Percentiles rank a stretch among this genome's conserved stretches.
Conservation (phyloP, 2,113 vertebrate genomes). For the Phoxinus phoxinus region DNA sequence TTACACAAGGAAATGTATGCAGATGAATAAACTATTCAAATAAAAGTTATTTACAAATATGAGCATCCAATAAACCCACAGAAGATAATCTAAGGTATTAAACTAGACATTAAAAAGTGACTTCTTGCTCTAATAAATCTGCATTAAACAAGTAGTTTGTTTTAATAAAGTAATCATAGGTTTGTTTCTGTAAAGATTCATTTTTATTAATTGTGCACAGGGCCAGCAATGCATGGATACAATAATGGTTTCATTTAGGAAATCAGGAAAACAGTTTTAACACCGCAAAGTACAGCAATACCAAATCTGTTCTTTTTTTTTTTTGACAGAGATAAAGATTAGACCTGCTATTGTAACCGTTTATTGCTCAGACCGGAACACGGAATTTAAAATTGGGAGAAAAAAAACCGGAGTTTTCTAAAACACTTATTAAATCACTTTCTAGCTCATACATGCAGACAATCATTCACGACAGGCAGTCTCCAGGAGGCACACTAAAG, state of each 20-base stretch:
- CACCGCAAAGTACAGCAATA: slow-evolving; percentile 37
- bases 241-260: slow-evolving; percentile 23
- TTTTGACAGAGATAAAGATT: slow-evolving; percentile 22
- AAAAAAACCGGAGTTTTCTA: slow-evolving; percentile 44
- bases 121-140: background rate
- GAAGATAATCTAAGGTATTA: background rate
- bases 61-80: background rate
- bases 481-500: slow-evolving; percentile 61
- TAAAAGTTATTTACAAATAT: background rate
- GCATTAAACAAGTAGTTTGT: background rate
- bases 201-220: slow-evolving; percentile 55
- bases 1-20: background rate
- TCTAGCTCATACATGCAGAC: slow-evolving; percentile 27
- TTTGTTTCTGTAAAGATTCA: slow-evolving; percentile 14
- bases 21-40: background rate
- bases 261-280: slow-evolving; percentile 32
- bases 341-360: slow-evolving; percentile 36
- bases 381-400: slow-evolving; percentile 16
- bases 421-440: slow-evolving; percentile 50
- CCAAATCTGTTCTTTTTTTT: background rate
- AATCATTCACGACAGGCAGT: slow-evolving; percentile 37
- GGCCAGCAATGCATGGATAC: slow-evolving; percentile 51
- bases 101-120: background rate
- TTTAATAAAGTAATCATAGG: background rate
- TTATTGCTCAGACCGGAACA: slow-evolving; percentile 59